Percentiles rank a stretch among this genome's conserved stretches.
phyloP scores from a whole-genome alignment of 2,888 invertebrate species.

The Galeopsomyia nigrocyanea region DNA sequence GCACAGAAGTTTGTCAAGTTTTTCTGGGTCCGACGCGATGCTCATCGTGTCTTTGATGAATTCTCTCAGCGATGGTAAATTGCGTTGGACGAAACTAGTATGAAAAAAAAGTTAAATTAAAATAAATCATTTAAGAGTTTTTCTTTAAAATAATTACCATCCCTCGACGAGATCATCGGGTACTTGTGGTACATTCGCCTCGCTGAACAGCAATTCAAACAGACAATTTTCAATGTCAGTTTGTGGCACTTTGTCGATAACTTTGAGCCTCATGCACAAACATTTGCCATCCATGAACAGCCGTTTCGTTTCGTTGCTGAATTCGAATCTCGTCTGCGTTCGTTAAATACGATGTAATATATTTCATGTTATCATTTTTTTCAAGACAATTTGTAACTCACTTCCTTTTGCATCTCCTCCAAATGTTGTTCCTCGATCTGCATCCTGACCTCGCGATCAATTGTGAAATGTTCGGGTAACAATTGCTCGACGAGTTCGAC shows the following conservation, averaged over 20 bases:
- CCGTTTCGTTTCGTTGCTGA: slow-evolving; percentile 12
- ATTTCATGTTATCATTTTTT: neutral
- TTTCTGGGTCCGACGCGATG: neutral
- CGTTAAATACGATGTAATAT: neutral
- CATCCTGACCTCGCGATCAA: slow-evolving; percentile 62
- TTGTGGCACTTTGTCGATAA: slow-evolving; percentile 54
- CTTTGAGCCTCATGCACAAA: slow-evolving; percentile 60
- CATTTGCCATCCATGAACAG: slow-evolving; percentile 54
- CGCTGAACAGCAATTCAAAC: slow-evolving; percentile 58
- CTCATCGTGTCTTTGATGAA: slow-evolving; percentile 5
- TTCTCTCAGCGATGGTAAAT: slow-evolving; percentile 18
- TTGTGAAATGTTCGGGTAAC: slow-evolving; percentile 56
- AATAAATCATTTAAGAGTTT: too few relatives aligned
- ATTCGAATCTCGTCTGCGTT: slow-evolving; percentile 12
- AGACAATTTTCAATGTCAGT: slow-evolving; percentile 60
- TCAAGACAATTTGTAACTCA: neutral
- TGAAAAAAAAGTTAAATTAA: too few relatives aligned
- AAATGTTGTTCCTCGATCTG: slow-evolving; percentile 58
- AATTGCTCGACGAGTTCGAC: slow-evolving; percentile 62
- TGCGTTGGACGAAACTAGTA: slow-evolving; percentile 31
- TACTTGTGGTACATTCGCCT: slow-evolving; percentile 54
- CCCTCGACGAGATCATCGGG: slow-evolving; percentile 55
- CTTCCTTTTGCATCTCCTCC: slow-evolving; percentile 44
- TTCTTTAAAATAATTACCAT: too few relatives aligned
- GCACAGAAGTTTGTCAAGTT: slow-evolving; percentile 30